Conservation (phyloP, 2,113 vertebrate species). For the Agapornis roseicollis region DNA sequence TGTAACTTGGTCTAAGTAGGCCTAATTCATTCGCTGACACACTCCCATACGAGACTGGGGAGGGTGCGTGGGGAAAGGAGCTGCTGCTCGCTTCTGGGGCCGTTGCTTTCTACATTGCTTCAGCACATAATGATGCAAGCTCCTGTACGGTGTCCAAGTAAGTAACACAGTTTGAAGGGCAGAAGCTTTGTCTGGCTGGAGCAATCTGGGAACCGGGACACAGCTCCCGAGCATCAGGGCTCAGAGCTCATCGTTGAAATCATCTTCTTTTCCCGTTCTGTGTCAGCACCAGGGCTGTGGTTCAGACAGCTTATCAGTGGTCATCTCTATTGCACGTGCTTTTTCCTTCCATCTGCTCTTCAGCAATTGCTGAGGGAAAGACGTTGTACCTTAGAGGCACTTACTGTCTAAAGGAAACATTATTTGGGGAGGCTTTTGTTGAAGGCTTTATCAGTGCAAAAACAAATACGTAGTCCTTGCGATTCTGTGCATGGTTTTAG, state of each 20-base stretch:
- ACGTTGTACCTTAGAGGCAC: not conserved
- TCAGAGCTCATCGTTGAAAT: not conserved
- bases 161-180: not conserved
- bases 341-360: conserved; percentile 7
- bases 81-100: conserved; percentile 63
- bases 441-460: not conserved
- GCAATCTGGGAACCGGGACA: not conserved
- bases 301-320: not conserved
- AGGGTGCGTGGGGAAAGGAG: conserved; percentile 17
- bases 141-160: not conserved
- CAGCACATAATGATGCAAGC: conserved; percentile 8
- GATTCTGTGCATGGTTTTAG: not conserved
- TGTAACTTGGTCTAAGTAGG: conserved; percentile 24
- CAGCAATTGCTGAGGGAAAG: not conserved
- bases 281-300: not conserved
- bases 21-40: conserved; percentile 52
- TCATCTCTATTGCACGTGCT: not conserved
- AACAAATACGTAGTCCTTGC: not conserved
- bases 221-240: not conserved
- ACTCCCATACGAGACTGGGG: not conserved
- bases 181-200: not conserved
- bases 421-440: not conserved
- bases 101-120: conserved; percentile 70
- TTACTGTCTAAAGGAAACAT: not conserved
- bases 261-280: not conserved